phyloP scores from a whole-genome alignment of 2,113 vertebrate species.

The Sprattus sprattus region DNA sequence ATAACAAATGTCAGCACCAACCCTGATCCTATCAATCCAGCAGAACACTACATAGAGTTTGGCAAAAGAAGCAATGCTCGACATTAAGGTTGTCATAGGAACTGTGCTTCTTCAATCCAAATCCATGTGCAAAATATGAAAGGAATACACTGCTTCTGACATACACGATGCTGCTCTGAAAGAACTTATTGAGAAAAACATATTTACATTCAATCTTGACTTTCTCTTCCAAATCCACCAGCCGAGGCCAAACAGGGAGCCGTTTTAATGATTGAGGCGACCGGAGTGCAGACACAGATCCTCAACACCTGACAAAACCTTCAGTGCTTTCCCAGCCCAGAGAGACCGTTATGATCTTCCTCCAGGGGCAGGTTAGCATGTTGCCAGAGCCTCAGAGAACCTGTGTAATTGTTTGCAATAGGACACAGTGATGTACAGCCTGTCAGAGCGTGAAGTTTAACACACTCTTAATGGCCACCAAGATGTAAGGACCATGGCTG shows the following conservation, averaged over 20 bases:
- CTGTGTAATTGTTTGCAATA: constrained; percentile 11
- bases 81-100: neutral
- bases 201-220: neutral
- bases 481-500: neutral
- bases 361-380: neutral
- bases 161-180: neutral
- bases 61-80: neutral
- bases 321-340: neutral
- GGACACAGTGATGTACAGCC: constrained; percentile 12
- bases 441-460: constrained; percentile 9
- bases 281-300: constrained; percentile 10
- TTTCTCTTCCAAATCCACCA: neutral
- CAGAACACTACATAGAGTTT: neutral
- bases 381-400: constrained; percentile 5
- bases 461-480: constrained; percentile 1
- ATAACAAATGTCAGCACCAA: neutral
- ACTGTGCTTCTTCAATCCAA: neutral
- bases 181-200: neutral
- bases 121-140: neutral
- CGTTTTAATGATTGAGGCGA: constrained; percentile 12
- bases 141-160: neutral
- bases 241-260: neutral
- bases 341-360: neutral
- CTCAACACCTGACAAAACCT: constrained; percentile 21
- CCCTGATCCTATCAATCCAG: neutral